Base-by-base conservation (phyloP, 1,140 invertebrate genomes). In the Meloidogyne exigua region DNA sequence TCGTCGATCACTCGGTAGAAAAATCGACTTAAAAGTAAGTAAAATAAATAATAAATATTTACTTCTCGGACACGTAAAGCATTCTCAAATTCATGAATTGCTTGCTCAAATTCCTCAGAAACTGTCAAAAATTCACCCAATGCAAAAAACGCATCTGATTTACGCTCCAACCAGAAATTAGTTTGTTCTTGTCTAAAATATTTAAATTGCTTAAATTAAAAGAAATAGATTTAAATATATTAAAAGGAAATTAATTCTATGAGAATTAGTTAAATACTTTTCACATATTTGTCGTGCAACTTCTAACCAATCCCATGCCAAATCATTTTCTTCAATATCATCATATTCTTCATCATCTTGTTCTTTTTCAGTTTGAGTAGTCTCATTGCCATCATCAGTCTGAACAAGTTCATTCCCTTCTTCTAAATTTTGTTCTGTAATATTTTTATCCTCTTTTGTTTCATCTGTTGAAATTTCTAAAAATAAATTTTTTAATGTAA, bases 201-300 rank as follows among this genome's bases (percentile, higher is more conserved):
- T 10, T 18, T 18, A 18, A 10, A 21, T 28, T 2, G n/a, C 21
- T 11, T 64, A 28, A 15, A 7, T 21, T 21, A n/a, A 21, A n/a
- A n/a, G n/a, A n/a, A n/a, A n/a, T n/a, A n/a, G n/a, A n/a, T n/a
- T n/a, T n/a, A n/a, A n/a, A n/a, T n/a, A n/a, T n/a, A n/a, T n/a
- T n/a, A n/a, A n/a, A n/a, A n/a, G n/a, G n/a, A n/a, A n/a, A n/a
- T n/a, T n/a, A n/a, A n/a, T n/a, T n/a, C n/a, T n/a, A n/a, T n/a
- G n/a, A n/a, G n/a, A n/a, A 5, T 36, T 21, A 25, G 1, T 15
- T 13, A 32, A 21, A 18, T 26, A 78, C 76, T 78, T 78, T n/a
- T 78, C 76, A 32, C 76, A 78, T 42, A 78, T 78, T 77, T 76
- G 64, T 7, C 76, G 76, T 26, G 76, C 76, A 23, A 78, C 63